phyloP scores from a whole-genome alignment of 2,888 invertebrate genomes.

The Deilephila porcellus region DNA sequence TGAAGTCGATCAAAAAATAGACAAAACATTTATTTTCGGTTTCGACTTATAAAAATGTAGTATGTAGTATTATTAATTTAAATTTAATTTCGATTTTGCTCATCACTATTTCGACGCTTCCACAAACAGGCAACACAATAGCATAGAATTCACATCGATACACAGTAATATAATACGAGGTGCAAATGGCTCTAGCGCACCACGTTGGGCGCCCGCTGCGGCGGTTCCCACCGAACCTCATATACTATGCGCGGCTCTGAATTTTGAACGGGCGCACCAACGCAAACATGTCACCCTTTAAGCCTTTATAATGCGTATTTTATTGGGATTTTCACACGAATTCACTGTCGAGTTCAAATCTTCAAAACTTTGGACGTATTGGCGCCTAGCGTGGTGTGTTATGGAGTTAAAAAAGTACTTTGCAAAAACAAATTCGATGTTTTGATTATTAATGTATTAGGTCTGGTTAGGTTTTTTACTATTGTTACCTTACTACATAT shows the following conservation, averaged over 20 bases:
- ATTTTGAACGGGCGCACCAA: constrained; percentile 58
- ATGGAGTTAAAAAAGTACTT: not conserved
- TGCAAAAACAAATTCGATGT: not conserved
- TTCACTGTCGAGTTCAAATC: not conserved
- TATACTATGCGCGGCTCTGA: constrained; percentile 64
- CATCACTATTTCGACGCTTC: too few relatives aligned
- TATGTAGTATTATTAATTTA: too few relatives aligned
- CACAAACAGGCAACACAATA: not conserved
- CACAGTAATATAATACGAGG: constrained; percentile 31
- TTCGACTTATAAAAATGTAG: too few relatives aligned
- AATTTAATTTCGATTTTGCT: too few relatives aligned
- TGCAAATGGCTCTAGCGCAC: constrained; percentile 30
- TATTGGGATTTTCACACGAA: constrained; percentile 39
- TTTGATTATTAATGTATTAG: too few relatives aligned
- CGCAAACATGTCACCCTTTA: constrained; percentile 56
- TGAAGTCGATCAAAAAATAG: too few relatives aligned
- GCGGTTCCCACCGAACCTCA: constrained; percentile 62
- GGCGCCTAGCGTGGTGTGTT: constrained; percentile 33
- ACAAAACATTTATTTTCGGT: too few relatives aligned
- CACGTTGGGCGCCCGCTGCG: constrained; percentile 30
- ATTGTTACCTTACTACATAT: too few relatives aligned
- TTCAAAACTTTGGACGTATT: constrained; percentile 35
- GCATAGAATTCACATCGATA: not conserved
- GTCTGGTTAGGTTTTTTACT: too few relatives aligned
- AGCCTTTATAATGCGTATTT: constrained; percentile 60